Conservation (phyloP, 2,888 invertebrate genomes). For the Saturnia pavonia region DNA sequence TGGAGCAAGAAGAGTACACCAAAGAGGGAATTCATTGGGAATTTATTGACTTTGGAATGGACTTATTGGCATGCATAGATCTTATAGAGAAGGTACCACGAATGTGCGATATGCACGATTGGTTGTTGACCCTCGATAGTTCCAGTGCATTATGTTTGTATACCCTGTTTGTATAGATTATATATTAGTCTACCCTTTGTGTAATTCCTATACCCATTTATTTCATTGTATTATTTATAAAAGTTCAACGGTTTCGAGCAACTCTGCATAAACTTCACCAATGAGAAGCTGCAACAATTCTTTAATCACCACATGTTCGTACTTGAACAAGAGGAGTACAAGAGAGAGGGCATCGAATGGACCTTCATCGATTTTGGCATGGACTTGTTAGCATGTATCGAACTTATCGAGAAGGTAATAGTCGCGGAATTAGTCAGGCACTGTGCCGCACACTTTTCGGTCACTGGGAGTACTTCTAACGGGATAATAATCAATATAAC, state of each 20-base stretch:
- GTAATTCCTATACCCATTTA: conserved; percentile 32
- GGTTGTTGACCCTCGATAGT: conserved; percentile 27
- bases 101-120: conserved; percentile 57
- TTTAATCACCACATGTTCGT: conserved; percentile 99
- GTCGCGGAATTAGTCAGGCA: conserved; percentile 36
- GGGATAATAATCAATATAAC: conserved; percentile 36
- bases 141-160: conserved; percentile 29
- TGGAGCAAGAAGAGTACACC: conserved; percentile 99
- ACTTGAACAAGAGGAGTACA: conserved; percentile 98
- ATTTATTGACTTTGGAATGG: conserved; percentile 99
- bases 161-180: conserved; percentile 44
- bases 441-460: conserved; percentile 43
- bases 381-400: conserved; percentile 97
- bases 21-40: conserved; percentile 98
- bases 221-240: conserved; percentile 55
- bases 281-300: conserved; percentile 98
- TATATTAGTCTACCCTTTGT: conserved; percentile 37
- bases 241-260: conserved; percentile 98
- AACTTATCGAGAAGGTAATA: conserved; percentile 96
- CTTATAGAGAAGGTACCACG: conserved; percentile 96
- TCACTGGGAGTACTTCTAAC: conserved; percentile 48
- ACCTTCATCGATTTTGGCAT: conserved; percentile 98
- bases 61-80: conserved; percentile 98
- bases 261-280: conserved; percentile 99
- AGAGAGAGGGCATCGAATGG: conserved; percentile 97